Percentiles rank a stretch among this genome's conserved stretches.
Conservation (phyloP, 2,113 vertebrate species). For the Lota lota region DNA sequence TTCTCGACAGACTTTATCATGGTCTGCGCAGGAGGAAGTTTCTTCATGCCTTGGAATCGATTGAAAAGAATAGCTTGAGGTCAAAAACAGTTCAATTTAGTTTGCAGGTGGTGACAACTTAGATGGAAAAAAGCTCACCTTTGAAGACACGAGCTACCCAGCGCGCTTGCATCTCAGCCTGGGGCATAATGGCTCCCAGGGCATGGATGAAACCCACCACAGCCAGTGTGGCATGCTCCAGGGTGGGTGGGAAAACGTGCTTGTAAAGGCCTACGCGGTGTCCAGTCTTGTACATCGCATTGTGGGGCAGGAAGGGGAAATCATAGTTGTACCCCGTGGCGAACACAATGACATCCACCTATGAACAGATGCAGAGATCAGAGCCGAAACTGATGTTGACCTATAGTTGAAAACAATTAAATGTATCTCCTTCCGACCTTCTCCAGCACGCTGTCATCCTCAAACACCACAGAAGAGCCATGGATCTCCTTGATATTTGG, state of each 20-base stretch:
- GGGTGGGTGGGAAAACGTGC: conserved; percentile 76
- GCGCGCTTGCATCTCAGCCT: conserved; percentile 85
- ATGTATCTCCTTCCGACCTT: conserved; percentile 45
- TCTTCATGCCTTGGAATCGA: conserved; percentile 35
- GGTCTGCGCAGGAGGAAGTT: conserved; percentile 50
- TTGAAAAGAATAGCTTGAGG: neutral
- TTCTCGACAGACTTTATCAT: conserved; percentile 63
- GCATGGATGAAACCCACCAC: conserved; percentile 84
- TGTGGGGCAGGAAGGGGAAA: conserved; percentile 81
- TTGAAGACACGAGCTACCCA: conserved; percentile 82
- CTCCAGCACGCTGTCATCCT: conserved; percentile 80
- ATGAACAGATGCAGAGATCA: neutral
- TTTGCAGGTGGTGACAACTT: neutral
- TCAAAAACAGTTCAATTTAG: neutral
- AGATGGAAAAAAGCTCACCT: conserved; percentile 64
- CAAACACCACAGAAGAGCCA: conserved; percentile 79
- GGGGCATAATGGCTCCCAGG: conserved; percentile 84
- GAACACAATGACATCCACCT: conserved; percentile 82
- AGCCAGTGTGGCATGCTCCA: conserved; percentile 84
- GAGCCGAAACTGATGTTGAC: neutral
- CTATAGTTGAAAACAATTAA: neutral
- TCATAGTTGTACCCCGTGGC: conserved; percentile 86
- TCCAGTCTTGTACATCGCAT: conserved; percentile 65
- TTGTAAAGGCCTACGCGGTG: conserved; percentile 79
- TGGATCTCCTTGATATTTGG: conserved; percentile 80